Evolutionary conservation across 2,888 invertebrate species (phyloP), one percentile per base, ranked within the genome.

Genomic region (Thecocarcelia acutangulata): DNA sequence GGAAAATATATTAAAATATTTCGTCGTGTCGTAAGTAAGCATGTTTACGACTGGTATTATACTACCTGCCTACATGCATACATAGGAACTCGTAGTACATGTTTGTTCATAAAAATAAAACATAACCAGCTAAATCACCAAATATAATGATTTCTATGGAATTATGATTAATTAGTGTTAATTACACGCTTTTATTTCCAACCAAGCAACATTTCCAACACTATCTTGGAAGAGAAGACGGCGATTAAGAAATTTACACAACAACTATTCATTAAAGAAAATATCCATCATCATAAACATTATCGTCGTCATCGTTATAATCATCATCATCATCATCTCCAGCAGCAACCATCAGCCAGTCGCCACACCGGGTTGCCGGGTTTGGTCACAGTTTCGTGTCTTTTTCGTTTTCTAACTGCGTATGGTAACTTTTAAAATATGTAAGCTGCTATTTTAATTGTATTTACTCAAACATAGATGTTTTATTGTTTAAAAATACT

Each of bases 81-180:
- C 24, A 24, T 24, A 19, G 12, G 9, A n/a, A n/a, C n/a, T n/a
- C n/a, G n/a, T n/a, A n/a, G 19, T 42, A 42, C 33, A 15, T 13
- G 17, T 28, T 33, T 12, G 8, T 61, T 54, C 56, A 69, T 33
- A 44, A 17, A 28, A 66, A 66, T 4, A 58, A 80, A 72, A 5
- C 11, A 52, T 21, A 58, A 15, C 24, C 42, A 78, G 77, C 69
- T 78, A 82, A 82, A 74, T 78, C 78, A 82, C 59, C 78, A 78
- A 82, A 79, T 64, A 73, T 66, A 84, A 83, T 81, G 68, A 84
- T 86, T 86, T 85, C 83, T 81, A 64, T 73, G 80, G 84, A 84
- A 84, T 84, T 85, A 84, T 85, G 85, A 89, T 88, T 87, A 88
- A 89, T 88, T 88, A 86, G 85, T 85, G 85, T 87, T 88, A 88